Percentiles rank a stretch among this genome's conserved stretches.
Evolutionary conservation across 2,113 vertebrate genomes (phyloP).

Genomic region (Myotis brandtii): DNA sequence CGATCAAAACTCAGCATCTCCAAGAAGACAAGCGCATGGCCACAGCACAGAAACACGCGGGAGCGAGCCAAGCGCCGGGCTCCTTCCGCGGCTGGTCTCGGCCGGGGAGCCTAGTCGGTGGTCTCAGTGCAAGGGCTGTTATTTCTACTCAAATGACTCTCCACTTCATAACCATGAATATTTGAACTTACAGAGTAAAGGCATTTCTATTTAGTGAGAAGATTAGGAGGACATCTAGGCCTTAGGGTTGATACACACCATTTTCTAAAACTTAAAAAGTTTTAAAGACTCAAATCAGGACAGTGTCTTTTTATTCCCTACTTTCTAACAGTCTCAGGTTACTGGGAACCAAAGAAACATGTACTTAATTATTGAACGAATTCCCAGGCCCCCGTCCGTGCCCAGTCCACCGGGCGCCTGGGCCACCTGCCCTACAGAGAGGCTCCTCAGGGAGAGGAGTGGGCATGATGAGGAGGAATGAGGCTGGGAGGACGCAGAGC

Average conservation of each 20-base stretch:
- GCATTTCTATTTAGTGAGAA: not conserved
- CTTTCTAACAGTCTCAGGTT: not conserved
- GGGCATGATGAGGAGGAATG: not conserved
- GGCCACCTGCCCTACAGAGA: not conserved
- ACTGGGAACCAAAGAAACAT: not conserved
- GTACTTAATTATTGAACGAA: not conserved
- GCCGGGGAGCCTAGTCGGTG: not conserved
- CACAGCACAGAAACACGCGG: not conserved
- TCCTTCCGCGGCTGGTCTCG: not conserved
- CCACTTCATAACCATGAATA: not conserved
- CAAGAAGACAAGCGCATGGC: not conserved
- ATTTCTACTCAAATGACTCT: not conserved
- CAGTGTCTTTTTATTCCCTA: not conserved
- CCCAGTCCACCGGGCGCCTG: fast-evolving
- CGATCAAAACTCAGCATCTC: slow-evolving; percentile 62
- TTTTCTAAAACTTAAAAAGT: not conserved
- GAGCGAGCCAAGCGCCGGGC: no score
- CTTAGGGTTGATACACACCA: not conserved
- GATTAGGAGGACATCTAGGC: not conserved
- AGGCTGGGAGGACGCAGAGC: not conserved
- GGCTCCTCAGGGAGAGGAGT: not conserved
- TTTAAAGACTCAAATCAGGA: not conserved
- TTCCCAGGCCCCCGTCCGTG: not conserved
- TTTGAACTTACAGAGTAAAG: not conserved
- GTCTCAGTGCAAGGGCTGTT: not conserved